Evolutionary conservation across 2,797 vertebrate species (phyloP), one percentile per base, ranked within the genome.

Genomic region (Naso thynnoides): DNA sequence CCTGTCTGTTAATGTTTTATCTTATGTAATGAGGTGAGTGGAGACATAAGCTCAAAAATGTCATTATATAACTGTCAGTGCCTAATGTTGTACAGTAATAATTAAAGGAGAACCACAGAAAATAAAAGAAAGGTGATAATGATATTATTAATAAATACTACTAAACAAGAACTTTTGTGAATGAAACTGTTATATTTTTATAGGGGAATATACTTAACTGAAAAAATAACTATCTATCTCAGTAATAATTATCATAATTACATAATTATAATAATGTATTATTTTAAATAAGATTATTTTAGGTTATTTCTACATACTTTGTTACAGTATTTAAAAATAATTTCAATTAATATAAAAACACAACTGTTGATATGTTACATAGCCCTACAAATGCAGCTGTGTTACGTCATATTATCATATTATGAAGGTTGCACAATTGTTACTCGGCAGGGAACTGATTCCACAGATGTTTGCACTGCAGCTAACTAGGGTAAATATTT

Each of bases 401-500:
- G 33, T 9, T 11, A 2, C 13, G 13, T 13, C 4, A 11, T 36
- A 36, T 36, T 0, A 26, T 21, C 8, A 24, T 54, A 5, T 54
- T 2, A 19, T 13, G 3, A 8, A 27, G 16, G 19, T 21, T 68
- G 19, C 29, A 7, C 0, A 1, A 52, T 26, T 52, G 27, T 33
- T 56, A 63, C 53, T 29, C 26, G 38, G 42, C 36, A 54, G 39
- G 55, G 69, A 86, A 79, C 67, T 65, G 21, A 13, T 42, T 53
- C 67, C 66, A 58, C 61, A 29, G n/a, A 48, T 69, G 62, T 79
- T 70, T 80, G 60, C 66, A 69, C 83, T 84, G 81, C 73, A 88
- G 83, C 84, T 79, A n/a, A 82, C 75, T 68, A 76, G 59, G 76
- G 88, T 93, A 95, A 97, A 97, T 97, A 97, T 98, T 97, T 97